Evolutionary conservation across 2,888 invertebrate species (phyloP).

Genomic region (Noctua janthe): DNA sequence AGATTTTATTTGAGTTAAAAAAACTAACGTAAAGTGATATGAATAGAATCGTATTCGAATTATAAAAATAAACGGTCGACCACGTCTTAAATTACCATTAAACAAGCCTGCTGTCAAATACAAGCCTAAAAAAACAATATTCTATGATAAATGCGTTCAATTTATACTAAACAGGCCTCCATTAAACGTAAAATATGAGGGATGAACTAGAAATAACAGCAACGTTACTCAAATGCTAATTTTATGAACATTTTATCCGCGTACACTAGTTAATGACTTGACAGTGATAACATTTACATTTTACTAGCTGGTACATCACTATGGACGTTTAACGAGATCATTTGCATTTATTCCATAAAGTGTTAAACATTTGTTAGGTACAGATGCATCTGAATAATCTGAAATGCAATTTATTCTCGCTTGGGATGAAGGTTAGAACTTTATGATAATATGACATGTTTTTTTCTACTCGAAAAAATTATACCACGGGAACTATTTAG

Average conservation of each 20-base stretch:
- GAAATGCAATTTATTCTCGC: slow-evolving; percentile 43
- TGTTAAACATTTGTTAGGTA: slow-evolving; percentile 51
- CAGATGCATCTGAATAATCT: slow-evolving; percentile 59
- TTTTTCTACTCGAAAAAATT: not conserved
- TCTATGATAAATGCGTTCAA: slow-evolving; percentile 38
- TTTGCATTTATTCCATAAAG: slow-evolving; percentile 62
- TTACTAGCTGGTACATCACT: slow-evolving; percentile 65
- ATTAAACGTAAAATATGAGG: slow-evolving; percentile 42
- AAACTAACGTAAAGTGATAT: not conserved
- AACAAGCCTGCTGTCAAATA: slow-evolving; percentile 19
- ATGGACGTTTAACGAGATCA: slow-evolving; percentile 48
- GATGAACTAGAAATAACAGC: slow-evolving; percentile 47
- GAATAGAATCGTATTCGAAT: not conserved
- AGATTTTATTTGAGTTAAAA: not conserved
- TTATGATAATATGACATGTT: not conserved
- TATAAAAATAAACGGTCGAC: not conserved
- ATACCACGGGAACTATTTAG: not conserved
- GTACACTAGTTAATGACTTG: slow-evolving; percentile 67
- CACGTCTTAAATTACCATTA: slow-evolving; percentile 12
- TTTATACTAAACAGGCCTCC: slow-evolving; percentile 31
- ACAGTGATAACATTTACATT: slow-evolving; percentile 76
- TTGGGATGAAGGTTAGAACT: slow-evolving; percentile 2
- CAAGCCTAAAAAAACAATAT: slow-evolving; percentile 32
- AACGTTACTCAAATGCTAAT: slow-evolving; percentile 67
- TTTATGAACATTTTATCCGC: slow-evolving; percentile 67